These are phyloP conservation scores for Hemaris fuciformis DNA, from an alignment of 2,888 invertebrate genomes.

Conservation along the genomic window DNA sequence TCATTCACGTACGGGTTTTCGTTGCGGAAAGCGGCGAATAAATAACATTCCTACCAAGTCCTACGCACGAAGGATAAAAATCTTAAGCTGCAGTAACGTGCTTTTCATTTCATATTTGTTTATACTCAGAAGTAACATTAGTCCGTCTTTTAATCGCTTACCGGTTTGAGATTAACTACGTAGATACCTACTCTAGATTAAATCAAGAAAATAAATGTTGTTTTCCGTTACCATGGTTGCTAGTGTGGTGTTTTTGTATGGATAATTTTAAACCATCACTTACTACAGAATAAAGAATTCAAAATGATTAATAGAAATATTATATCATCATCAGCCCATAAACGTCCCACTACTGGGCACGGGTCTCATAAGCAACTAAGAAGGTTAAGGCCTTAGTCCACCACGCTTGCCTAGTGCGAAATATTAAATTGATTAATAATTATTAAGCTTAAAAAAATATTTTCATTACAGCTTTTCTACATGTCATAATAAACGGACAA, in stretches of 20 bases:
- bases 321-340: too few species aligned
- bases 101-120: background rate
- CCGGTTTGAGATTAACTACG: background rate
- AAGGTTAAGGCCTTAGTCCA: too few species aligned
- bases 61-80: background rate
- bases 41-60: background rate
- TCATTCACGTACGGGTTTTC: background rate
- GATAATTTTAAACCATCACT: too few species aligned
- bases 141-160: background rate
- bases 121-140: constrained; percentile 3
- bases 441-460: too few species aligned
- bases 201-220: background rate
- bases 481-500: too few species aligned
- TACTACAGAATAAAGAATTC: too few species aligned
- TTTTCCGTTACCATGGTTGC: background rate
- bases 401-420: too few species aligned
- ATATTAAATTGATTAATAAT: too few species aligned
- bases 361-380: too few species aligned
- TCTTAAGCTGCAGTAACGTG: background rate
- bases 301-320: too few species aligned
- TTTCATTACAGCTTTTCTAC: too few species aligned
- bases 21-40: background rate
- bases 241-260: background rate
- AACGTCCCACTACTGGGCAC: too few species aligned
- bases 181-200: background rate